phyloP scores from a whole-genome alignment of 2,113 vertebrate genomes.

The Pavo muticus region DNA sequence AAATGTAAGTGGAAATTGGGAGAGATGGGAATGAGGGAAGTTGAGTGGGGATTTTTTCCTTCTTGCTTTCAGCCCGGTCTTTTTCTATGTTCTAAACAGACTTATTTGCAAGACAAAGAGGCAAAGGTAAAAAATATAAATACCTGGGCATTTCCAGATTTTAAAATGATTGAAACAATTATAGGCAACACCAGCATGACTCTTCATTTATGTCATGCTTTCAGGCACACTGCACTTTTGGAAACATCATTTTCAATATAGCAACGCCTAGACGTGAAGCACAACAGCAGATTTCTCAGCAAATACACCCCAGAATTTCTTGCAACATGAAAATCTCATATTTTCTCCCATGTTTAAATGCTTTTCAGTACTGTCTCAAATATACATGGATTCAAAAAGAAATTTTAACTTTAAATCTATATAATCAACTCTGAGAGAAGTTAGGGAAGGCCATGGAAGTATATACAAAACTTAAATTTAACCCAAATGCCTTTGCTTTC shows the following conservation, averaged over 20 bases:
- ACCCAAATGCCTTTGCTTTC: background rate
- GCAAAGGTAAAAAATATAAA: slow-evolving; percentile 30
- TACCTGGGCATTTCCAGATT: background rate
- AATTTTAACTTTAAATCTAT: slow-evolving; percentile 4
- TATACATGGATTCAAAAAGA: background rate
- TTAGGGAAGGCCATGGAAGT: background rate
- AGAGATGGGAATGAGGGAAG: background rate
- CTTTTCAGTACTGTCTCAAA: background rate
- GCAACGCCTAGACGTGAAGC: background rate
- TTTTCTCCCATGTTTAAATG: background rate
- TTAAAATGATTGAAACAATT: slow-evolving; percentile 22
- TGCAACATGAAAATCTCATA: background rate
- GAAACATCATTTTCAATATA: background rate
- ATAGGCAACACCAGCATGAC: background rate
- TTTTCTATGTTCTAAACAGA: background rate
- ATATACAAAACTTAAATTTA: slow-evolving; percentile 1
- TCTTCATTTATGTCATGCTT: background rate
- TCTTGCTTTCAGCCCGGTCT: background rate
- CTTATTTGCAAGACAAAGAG: slow-evolving; percentile 6
- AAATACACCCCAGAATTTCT: background rate
- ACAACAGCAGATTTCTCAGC: background rate
- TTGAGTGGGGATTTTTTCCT: background rate
- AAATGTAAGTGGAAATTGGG: background rate
- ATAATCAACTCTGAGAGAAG: background rate
- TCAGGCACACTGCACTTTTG: background rate